A percentile compares a stretch with the other conserved stretches of the same genome.
These are phyloP conservation scores for Panagrolaimus sp. DNA, from an alignment of 1,140 invertebrate species.

Conservation along the genomic window DNA sequence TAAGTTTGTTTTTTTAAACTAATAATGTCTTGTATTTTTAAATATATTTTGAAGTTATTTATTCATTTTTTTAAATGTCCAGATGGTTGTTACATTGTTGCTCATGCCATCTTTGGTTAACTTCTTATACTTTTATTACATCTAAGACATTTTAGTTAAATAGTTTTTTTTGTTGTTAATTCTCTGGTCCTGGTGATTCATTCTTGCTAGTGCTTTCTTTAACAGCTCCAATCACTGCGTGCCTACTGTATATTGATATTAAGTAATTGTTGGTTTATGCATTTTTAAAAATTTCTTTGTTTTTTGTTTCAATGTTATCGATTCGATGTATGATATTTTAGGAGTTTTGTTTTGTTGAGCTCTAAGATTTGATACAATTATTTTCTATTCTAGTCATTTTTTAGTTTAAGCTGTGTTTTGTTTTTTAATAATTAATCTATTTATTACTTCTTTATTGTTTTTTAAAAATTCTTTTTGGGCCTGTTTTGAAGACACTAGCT, in stretches of 20 bases:
- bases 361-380: not conserved
- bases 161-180: not conserved
- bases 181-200: slow-evolving; percentile 5
- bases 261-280: not conserved
- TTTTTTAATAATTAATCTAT: no score
- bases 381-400: slow-evolving; percentile 5
- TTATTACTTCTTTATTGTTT: no score
- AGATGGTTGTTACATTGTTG: no score
- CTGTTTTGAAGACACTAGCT: no score
- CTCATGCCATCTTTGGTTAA: no score
- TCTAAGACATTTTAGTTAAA: not conserved
- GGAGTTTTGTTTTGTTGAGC: not conserved
- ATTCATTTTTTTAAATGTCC: no score
- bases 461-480: no score
- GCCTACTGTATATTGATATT: not conserved
- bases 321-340: slow-evolving; percentile 6
- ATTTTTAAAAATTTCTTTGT: not conserved
- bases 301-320: not conserved
- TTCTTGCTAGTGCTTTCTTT: slow-evolving; percentile 9
- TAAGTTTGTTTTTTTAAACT: slow-evolving; percentile 11
- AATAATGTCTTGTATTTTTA: slow-evolving; percentile 2
- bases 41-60: not conserved
- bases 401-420: not conserved
- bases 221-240: slow-evolving; percentile 1
- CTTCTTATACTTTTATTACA: no score